A percentile compares a stretch with the other conserved stretches of the same genome.
These are phyloP conservation scores for Hirundo rustica DNA, from an alignment of 2,797 vertebrate genomes.

Conservation along the genomic window DNA sequence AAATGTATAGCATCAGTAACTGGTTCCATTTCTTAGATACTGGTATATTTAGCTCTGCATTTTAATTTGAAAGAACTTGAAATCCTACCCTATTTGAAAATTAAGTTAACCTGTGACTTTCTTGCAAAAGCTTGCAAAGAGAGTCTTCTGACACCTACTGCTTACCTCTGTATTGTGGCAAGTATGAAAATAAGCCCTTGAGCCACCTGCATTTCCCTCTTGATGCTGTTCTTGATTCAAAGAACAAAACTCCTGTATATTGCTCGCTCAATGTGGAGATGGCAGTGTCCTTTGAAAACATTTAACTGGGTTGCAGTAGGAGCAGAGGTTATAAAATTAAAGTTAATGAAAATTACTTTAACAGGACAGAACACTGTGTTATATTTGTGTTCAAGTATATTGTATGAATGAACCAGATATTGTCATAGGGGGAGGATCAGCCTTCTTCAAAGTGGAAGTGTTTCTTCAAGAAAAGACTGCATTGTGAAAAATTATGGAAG, in stretches of 20 bases:
- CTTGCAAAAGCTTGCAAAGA: background rate
- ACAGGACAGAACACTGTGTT: background rate
- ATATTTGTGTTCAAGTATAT: background rate
- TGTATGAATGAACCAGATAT: background rate
- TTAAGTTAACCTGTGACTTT: background rate
- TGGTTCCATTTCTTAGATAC: background rate
- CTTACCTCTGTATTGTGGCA: background rate
- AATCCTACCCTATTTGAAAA: background rate
- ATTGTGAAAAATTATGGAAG: background rate
- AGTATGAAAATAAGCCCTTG: conserved; percentile 5
- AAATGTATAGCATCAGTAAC: background rate
- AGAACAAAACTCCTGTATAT: background rate
- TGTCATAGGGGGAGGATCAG: background rate
- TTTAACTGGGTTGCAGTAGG: background rate
- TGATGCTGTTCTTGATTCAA: background rate
- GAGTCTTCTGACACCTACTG: background rate
- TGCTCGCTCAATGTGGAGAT: background rate
- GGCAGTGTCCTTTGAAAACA: background rate
- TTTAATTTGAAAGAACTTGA: conserved; percentile 22
- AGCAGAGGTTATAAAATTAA: background rate
- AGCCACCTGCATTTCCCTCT: background rate
- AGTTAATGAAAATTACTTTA: conserved; percentile 8
- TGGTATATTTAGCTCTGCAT: background rate
- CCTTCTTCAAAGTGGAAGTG: background rate
- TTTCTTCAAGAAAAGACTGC: background rate